Conservation (phyloP, 1,140 invertebrate genomes). For the Uloborus diversus region DNA sequence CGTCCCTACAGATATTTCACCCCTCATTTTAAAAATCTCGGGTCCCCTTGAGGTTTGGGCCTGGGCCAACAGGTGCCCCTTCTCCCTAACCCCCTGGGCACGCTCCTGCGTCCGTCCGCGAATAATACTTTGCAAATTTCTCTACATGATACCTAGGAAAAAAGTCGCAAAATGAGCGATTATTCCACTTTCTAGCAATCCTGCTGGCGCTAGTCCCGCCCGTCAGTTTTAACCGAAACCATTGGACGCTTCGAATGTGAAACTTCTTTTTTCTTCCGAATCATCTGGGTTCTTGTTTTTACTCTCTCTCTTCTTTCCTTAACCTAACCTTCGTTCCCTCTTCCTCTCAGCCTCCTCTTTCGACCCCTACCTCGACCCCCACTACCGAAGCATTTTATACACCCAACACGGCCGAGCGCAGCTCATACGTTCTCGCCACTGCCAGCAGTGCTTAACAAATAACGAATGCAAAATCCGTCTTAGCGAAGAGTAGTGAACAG, state of each 20-base stretch:
- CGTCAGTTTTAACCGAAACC: conserved; percentile 25
- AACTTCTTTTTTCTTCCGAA: conserved; percentile 28
- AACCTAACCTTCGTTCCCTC: conserved; percentile 32
- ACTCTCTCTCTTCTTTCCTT: conserved; percentile 33
- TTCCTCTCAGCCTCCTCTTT: neutral
- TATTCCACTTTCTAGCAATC: no score
- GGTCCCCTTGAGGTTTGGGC: no score
- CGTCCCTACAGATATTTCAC: no score
- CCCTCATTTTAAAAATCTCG: no score
- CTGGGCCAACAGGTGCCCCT: no score
- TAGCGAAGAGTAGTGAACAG: no score
- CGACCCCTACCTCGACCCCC: neutral
- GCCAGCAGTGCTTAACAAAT: no score
- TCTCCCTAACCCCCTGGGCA: no score
- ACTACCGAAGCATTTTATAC: conserved; percentile 37
- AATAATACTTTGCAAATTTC: no score
- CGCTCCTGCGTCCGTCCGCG: no score
- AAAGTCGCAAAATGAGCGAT: no score
- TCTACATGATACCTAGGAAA: no score
- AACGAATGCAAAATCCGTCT: neutral
- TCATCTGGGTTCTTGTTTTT: conserved; percentile 48
- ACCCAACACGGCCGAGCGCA: neutral
- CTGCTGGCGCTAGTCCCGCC: conserved; percentile 48
- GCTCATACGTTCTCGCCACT: neutral
- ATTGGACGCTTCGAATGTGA: conserved; percentile 19